Evolutionary conservation across 1,140 invertebrate genomes (phyloP), one percentile per base, ranked within the genome.

Genomic region (Pseudomyrmex gracilis): DNA sequence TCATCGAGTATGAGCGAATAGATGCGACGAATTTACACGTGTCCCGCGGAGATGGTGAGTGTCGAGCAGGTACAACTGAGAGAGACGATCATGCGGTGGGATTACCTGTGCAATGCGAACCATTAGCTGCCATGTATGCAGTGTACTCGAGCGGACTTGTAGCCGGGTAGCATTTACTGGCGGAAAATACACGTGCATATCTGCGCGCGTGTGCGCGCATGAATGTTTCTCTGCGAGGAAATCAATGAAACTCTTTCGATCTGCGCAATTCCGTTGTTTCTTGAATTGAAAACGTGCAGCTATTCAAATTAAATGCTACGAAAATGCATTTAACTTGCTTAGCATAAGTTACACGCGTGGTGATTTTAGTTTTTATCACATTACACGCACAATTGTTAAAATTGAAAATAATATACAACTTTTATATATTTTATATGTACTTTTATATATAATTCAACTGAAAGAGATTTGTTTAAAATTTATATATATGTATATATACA

Each of bases 51-150:
- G 82, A 84, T 60, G 86, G 57, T 74, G 82, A 71, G 64, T 84
- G 68, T 87, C 82, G 86, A 87, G 78, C 85, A 76, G 85, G 77
- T 84, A 82, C 60, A 73, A 83, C 78, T 70, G 70, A 51, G 67
- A 87, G 86, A 86, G 82, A 80, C 82, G 73, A 86, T 90, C 86
- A 85, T 86, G 84, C 84, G 89, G 86, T 87, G 63, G 84, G 89
- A 90, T 90, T 89, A 90, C 77, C 84, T 64, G 84, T 87, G 86
- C 86, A 85, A 67, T 67, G 86, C 57, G 89, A 86, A 84, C 88
- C 90, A 90, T 90, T 90, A 90, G 88, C 87, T 67, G 77, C 61
- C 74, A 68, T 90, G 90, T 90, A 83, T 90, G 88, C 90, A 89
- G 64, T 90, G 86, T 90, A 90, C 90, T 90, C 80, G 77, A 90